Evolutionary conservation across 2,797 vertebrate genomes (phyloP).

Genomic region (Rhabdomys pumilio): DNA sequence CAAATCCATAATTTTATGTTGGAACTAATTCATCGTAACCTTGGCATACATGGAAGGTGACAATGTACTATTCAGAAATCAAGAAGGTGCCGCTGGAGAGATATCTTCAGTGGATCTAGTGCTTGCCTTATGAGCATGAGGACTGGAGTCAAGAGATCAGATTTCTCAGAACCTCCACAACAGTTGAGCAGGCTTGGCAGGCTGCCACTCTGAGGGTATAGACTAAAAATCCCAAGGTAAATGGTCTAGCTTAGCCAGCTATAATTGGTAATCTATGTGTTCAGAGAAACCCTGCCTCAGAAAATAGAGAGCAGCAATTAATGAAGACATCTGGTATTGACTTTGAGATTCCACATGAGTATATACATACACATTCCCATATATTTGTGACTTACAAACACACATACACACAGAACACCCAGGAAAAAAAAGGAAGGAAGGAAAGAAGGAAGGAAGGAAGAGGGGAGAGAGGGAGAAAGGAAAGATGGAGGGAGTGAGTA

Average conservation of each 20-base stretch:
- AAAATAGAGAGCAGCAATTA: background rate
- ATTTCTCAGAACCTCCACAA: background rate
- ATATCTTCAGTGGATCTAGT: background rate
- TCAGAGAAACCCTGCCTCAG: background rate
- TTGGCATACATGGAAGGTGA: no score
- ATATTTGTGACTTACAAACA: background rate
- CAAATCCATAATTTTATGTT: background rate
- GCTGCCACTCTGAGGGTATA: background rate
- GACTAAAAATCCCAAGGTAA: background rate
- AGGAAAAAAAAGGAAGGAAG: accelerated
- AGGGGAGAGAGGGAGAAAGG: accelerated
- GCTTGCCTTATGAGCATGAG: background rate
- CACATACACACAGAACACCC: background rate
- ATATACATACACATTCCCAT: background rate
- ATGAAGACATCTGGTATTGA: background rate
- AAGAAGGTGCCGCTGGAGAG: background rate
- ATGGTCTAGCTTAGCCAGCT: no score
- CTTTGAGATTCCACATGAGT: background rate
- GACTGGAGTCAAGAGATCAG: no score
- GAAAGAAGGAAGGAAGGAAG: background rate
- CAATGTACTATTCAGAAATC: background rate
- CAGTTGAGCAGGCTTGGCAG: background rate
- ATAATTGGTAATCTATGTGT: background rate
- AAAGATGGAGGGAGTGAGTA: accelerated
- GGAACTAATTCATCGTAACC: background rate